Conservation (phyloP, 2,888 invertebrate species). For the Himalopsyche japonica region DNA sequence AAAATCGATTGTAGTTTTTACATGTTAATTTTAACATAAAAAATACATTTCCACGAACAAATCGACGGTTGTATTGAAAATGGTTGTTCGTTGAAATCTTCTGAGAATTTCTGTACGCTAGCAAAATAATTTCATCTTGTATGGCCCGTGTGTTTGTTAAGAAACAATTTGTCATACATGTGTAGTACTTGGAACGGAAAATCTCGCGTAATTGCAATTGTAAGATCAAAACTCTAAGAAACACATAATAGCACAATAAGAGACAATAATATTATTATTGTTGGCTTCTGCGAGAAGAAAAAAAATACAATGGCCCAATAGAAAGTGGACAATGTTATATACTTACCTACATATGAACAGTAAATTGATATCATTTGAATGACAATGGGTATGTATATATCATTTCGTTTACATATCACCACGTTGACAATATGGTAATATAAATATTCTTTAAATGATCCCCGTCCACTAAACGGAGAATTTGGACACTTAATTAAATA, state of each 20-base stretch:
- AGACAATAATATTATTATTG: neutral
- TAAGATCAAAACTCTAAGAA: neutral
- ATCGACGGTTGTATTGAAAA: too few relatives aligned
- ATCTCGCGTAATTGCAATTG: neutral
- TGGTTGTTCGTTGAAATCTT: neutral
- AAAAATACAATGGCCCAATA: neutral
- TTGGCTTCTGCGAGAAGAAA: neutral
- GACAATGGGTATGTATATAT: neutral
- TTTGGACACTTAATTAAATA: too few relatives aligned
- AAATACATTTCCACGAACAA: too few relatives aligned
- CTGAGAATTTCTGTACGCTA: neutral
- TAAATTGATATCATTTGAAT: neutral
- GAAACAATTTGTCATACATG: neutral
- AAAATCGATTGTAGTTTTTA: too few relatives aligned
- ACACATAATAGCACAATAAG: neutral
- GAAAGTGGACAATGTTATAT: neutral
- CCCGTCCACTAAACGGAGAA: too few relatives aligned
- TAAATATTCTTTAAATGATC: too few relatives aligned
- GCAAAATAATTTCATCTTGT: neutral
- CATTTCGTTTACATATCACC: neutral
- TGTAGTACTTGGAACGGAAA: neutral
- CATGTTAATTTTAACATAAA: too few relatives aligned
- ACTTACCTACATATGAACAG: neutral
- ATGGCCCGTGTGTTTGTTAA: neutral
- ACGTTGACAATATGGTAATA: too few relatives aligned